phyloP scores from a whole-genome alignment of 2,888 invertebrate genomes.

The Caenorhabditis drosophilae region DNA sequence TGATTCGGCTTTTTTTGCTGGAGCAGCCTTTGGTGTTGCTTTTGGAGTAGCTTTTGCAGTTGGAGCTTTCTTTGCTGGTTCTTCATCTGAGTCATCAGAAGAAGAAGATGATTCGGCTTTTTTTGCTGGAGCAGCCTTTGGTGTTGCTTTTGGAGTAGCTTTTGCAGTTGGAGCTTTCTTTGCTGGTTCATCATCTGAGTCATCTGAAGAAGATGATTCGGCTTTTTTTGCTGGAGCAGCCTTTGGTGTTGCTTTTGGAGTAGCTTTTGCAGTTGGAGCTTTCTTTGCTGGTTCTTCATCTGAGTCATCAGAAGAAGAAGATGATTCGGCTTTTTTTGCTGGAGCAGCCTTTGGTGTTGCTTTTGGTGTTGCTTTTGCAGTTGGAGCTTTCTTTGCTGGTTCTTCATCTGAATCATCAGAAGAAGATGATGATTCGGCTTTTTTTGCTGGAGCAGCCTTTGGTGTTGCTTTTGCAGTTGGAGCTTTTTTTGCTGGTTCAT shows the following conservation, averaged over 20 bases:
- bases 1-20: conserved; percentile 28
- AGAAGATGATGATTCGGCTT: conserved; percentile 15
- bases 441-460: conserved; percentile 15
- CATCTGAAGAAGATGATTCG: conserved; percentile 9
- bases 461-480: conserved; percentile 1
- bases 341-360: conserved; percentile 13
- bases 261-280: conserved; percentile 23
- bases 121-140: conserved; percentile 12
- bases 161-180: conserved; percentile 4
- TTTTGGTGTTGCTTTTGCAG: conserved; percentile 11
- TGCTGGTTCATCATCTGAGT: conserved; percentile 20
- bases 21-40: conserved; percentile 12
- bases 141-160: too few species aligned
- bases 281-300: conserved; percentile 26
- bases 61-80: conserved; percentile 17
- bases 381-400: conserved; percentile 17
- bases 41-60: conserved; percentile 11
- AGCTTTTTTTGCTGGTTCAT: conserved; percentile 13
- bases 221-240: conserved; percentile 8
- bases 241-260: conserved; percentile 5
- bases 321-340: conserved; percentile 8
- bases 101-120: conserved; percentile 18
- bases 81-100: conserved; percentile 22
- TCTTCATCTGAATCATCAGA: conserved; percentile 24
- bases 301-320: conserved; percentile 29